Evolutionary conservation across 2,797 vertebrate species (phyloP).

Genomic region (Sciurus vulgaris): DNA sequence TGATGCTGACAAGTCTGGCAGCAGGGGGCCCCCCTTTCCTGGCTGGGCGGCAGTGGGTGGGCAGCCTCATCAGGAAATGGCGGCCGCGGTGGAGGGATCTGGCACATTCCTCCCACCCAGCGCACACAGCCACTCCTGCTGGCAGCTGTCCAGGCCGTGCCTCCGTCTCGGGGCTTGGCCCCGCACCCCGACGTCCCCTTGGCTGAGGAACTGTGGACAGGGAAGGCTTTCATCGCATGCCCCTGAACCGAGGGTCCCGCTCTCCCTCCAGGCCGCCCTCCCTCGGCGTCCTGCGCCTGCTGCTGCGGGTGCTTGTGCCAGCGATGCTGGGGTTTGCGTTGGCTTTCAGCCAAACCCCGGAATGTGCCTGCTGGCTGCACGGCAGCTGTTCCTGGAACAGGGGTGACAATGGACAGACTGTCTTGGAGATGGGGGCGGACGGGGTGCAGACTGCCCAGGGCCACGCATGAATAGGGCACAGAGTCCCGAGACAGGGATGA

Average conservation of each 20-base stretch:
- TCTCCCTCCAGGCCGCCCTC: not conserved
- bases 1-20: not conserved
- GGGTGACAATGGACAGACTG: conserved; percentile 67
- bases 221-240: not conserved
- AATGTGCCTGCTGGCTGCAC: conserved; percentile 72
- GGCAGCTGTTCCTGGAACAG: conserved; percentile 62
- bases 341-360: conserved; percentile 71
- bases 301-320: conserved; percentile 77
- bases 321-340: conserved; percentile 51
- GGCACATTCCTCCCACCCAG: not conserved
- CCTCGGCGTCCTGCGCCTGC: not conserved
- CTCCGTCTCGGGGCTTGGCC: not conserved
- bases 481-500: conserved; percentile 2
- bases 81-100: not conserved
- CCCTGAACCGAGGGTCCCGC: conserved; percentile 6
- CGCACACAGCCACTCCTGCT: not conserved
- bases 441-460: conserved; percentile 53
- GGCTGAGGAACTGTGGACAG: not conserved
- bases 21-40: not conserved
- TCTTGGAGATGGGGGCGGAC: conserved; percentile 45
- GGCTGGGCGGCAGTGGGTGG: not conserved
- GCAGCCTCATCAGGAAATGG: conserved; percentile 53
- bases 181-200: not conserved
- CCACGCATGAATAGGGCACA: conserved; percentile 22
- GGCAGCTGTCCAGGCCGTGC: conserved; percentile 32